These are phyloP conservation scores for Formica aserva DNA, from an alignment of 2,888 invertebrate genomes.

Conservation along the genomic window DNA sequence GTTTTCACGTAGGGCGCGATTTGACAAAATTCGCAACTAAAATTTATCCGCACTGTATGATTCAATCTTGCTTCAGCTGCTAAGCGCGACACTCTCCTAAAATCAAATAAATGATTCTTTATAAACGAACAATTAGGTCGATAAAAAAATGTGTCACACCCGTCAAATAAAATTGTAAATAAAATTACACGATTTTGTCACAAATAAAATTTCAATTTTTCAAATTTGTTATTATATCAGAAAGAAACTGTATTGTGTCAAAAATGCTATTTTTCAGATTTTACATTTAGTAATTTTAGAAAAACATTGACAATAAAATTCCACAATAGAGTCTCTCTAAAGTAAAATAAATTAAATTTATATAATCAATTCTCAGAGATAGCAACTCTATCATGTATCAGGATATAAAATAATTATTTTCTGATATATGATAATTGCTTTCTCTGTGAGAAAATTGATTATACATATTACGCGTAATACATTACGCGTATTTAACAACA, in stretches of 20 bases:
- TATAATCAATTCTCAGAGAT: not conserved
- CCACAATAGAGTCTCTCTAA: not conserved
- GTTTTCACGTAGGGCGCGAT: not conserved
- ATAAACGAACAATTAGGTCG: constrained; percentile 16
- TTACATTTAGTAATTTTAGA: not conserved
- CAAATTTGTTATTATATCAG: not conserved
- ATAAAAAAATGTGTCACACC: not conserved
- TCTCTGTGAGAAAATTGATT: not conserved
- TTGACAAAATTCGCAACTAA: not conserved
- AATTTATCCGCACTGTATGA: not conserved
- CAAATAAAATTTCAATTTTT: not conserved
- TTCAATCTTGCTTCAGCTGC: constrained; percentile 5
- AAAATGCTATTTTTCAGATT: not conserved
- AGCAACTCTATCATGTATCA: not conserved
- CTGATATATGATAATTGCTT: not conserved
- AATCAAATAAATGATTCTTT: constrained; percentile 24
- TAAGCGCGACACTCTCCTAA: constrained; percentile 18
- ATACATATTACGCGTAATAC: not conserved
- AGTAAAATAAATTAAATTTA: not conserved
- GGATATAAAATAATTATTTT: not conserved
- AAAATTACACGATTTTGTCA: not conserved
- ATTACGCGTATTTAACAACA: not conserved
- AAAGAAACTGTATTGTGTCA: not conserved
- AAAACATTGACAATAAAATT: not conserved
- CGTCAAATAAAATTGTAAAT: not conserved